phyloP scores from a whole-genome alignment of 2,888 invertebrate species.

The Copidosoma aretas region DNA sequence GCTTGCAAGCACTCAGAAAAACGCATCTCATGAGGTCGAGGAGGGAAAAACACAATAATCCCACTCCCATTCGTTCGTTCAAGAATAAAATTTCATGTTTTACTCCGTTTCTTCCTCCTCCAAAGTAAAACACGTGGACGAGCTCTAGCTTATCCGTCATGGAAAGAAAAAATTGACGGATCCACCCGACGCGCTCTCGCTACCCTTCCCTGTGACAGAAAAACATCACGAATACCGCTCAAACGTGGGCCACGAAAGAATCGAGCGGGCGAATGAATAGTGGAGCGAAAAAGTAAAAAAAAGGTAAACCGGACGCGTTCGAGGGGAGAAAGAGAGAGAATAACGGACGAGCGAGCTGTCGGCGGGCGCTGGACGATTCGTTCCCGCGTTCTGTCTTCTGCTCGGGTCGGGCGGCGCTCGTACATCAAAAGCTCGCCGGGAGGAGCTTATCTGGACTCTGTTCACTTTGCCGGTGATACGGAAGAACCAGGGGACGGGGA shows the following conservation, averaged over 20 bases:
- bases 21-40: too few relatives aligned
- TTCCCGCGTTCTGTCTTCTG: conserved; percentile 7
- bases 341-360: conserved; percentile 50
- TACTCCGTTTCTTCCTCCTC: too few relatives aligned
- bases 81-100: too few relatives aligned
- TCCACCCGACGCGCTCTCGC: conserved; percentile 52
- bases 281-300: conserved; percentile 21
- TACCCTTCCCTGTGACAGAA: conserved; percentile 51
- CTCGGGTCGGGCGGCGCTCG: not conserved
- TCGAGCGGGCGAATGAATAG: conserved; percentile 9
- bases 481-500: not conserved
- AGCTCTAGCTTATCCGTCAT: conserved; percentile 38
- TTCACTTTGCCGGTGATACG: conserved; percentile 18
- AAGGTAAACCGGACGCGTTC: conserved; percentile 31
- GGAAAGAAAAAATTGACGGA: conserved; percentile 51
- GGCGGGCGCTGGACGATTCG: conserved; percentile 45
- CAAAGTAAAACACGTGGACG: not conserved
- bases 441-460: conserved; percentile 21
- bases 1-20: too few relatives aligned
- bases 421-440: conserved; percentile 15
- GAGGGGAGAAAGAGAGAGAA: conserved; percentile 42
- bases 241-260: conserved; percentile 31
- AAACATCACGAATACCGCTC: conserved; percentile 42
- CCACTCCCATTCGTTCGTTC: too few relatives aligned
- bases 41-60: too few relatives aligned